Evolutionary conservation across 2,797 vertebrate species (phyloP), one percentile per base, ranked within the genome.

Genomic region (Microtus californicus): DNA sequence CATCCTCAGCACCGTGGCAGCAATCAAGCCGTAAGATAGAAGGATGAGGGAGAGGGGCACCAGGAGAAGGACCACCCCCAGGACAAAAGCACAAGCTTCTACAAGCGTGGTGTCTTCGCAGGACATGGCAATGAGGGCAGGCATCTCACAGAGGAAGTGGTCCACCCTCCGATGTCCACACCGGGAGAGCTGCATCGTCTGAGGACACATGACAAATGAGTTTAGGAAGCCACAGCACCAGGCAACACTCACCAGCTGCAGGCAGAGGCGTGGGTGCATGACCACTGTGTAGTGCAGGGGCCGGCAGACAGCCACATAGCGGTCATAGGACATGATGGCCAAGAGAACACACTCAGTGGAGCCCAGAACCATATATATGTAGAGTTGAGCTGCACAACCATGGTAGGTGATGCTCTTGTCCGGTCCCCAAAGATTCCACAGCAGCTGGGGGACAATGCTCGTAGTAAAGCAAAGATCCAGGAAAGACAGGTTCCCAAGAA

Each of bases 401-500:
- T 67, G 63, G 77, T 97, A 97, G 31, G 90, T 85, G 65, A 98
- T 97, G 11, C 87, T 95, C 69, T 93, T 96, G 31, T 89, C 96
- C 7, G 96, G 82, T 7, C 79, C 95, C 51, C 96, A 67, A 11
- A 97, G 95, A 71, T 96, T 96, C 69, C 71, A 79, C 31, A 98
- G 92, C 82, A 98, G 81, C 95, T 98, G 98, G 9, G 97, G 98
- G 3, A 97, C 93, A 51, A 97, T 96, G 54, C 94, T 97, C 3
- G 90, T 98, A 11, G 97, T 95, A 56, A 98, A 98, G 90, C 97
- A 98, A 87, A 98, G 96, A 40, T 98, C 97, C 73, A 98, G 81
- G 65, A 98, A 97, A 63, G 97, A 98, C 45, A 98, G 97, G 2
- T 98, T 97, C n/a, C 97, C 74, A 6, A 98, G 96, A 78, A 98